Base-by-base conservation (phyloP, 2,888 invertebrate species). In the Stenodera caucasica region DNA sequence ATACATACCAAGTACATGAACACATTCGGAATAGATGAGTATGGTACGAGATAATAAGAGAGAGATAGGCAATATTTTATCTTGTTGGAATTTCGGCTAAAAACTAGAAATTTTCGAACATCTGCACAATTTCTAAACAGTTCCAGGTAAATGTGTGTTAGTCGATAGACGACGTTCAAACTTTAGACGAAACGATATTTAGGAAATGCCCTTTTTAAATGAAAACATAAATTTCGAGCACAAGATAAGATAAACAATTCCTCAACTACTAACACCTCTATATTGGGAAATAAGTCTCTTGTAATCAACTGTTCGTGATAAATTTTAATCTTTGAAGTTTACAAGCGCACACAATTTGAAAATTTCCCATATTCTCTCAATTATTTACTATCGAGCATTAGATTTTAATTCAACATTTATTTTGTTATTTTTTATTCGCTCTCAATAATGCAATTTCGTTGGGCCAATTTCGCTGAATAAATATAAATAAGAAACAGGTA, bases 401-500 rank as follows among this genome's bases (percentile, higher is more conserved):
- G n/a, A n/a, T n/a, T n/a, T n/a, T n/a, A n/a, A n/a, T n/a, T n/a
- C n/a, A n/a, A n/a, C n/a, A n/a, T n/a, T n/a, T n/a, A n/a, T n/a
- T n/a, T n/a, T n/a, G n/a, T n/a, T n/a, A n/a, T n/a, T n/a, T 14
- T 2, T 12, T 12, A 1, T 32, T 32, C 11, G 2, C 11, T 3
- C 32, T 37, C 21, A 21, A 7, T 45, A 45, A 45, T 45, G 45
- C 23, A 45, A 45, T 45, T 45, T 45, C 12, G 2, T 18, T 45
- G 5, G 26, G 23, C 45, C 23, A 45, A 45, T 23, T 45, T 45
- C 45, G 45, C 23, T 45, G 18, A 12, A 23, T 21, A 45, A 45
- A 45, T 45, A 23, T 23, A 45, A 45, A 45, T 45, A 45, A 45
- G 18, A 18, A 45, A 45, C 45, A 45, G 45, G 45, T 45, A 45